A percentile compares a stretch with the other conserved stretches of the same genome.
These are phyloP conservation scores for Drosophila kokeensis DNA, from an alignment of 2,888 invertebrate genomes.

Conservation along the genomic window DNA sequence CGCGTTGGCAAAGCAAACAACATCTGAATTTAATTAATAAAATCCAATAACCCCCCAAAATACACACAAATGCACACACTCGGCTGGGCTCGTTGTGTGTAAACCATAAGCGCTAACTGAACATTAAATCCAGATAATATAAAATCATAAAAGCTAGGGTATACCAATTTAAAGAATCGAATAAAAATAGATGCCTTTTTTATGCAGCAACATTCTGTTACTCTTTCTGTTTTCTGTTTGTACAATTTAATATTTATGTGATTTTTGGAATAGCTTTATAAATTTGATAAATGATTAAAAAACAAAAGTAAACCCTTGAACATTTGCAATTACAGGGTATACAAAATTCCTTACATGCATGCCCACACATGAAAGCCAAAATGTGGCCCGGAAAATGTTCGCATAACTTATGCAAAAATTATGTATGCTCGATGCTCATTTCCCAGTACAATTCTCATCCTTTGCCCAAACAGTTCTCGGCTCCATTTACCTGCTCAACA, in stretches of 20 bases:
- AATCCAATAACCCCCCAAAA: conserved; percentile 62
- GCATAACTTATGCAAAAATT: conserved; percentile 78
- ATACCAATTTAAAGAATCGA: neutral
- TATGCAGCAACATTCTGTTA: neutral
- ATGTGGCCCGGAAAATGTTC: conserved; percentile 59
- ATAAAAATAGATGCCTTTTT: neutral
- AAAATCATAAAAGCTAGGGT: conserved; percentile 1
- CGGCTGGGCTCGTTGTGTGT: conserved; percentile 24
- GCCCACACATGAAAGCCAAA: conserved; percentile 23
- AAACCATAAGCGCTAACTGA: conserved; percentile 55
- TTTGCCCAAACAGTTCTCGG: neutral
- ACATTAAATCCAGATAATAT: conserved; percentile 26
- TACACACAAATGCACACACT: conserved; percentile 23
- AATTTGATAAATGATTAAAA: neutral
- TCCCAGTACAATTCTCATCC: conserved; percentile 20
- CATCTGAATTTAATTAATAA: conserved; percentile 72
- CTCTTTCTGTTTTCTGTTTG: neutral
- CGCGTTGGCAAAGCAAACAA: conserved; percentile 57
- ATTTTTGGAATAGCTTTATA: neutral
- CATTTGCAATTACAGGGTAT: conserved; percentile 21
- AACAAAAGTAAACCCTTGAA: neutral
- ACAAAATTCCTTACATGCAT: neutral
- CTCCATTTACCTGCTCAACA: conserved; percentile 61
- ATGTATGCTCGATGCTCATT: conserved; percentile 57
- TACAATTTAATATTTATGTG: neutral